Evolutionary conservation across 2,113 vertebrate species (phyloP).

Genomic region (Nibea coibor): DNA sequence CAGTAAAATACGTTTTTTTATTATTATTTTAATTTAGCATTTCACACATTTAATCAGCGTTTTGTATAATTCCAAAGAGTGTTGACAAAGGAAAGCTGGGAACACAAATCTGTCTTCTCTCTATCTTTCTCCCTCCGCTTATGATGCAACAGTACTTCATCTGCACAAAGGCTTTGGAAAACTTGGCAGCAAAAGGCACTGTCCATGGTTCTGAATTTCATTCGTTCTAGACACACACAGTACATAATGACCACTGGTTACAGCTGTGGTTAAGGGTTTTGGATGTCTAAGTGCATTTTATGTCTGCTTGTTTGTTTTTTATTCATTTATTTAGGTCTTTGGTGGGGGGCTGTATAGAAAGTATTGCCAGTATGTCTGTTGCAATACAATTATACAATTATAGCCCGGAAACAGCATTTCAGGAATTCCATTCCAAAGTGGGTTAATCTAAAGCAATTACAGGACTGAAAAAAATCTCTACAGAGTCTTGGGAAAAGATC

Average conservation of each 20-base stretch:
- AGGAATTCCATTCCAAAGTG: conserved; percentile 64
- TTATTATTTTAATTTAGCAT: neutral
- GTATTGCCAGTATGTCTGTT: neutral
- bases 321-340: neutral
- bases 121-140: neutral
- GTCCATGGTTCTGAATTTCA: conserved; percentile 63
- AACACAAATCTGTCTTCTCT: conserved; percentile 23
- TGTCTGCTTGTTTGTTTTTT: neutral
- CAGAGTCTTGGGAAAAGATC: conserved; percentile 61
- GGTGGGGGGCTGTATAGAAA: neutral
- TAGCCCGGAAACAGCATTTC: conserved; percentile 43
- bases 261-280: conserved; percentile 17
- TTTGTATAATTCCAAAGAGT: conserved; percentile 21
- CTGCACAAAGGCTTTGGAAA: conserved; percentile 43
- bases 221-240: conserved; percentile 35
- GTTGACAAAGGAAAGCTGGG: conserved; percentile 23
- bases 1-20: neutral
- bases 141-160: conserved; percentile 10
- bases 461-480: conserved; percentile 50
- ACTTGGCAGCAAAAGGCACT: conserved; percentile 39
- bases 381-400: conserved; percentile 24
- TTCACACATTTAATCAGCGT: conserved; percentile 25
- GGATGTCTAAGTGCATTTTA: conserved; percentile 1
- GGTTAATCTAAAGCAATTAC: conserved; percentile 76
- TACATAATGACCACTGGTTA: conserved; percentile 39